phyloP scores from a whole-genome alignment of 2,888 invertebrate genomes.

The Gortyna flavago region DNA sequence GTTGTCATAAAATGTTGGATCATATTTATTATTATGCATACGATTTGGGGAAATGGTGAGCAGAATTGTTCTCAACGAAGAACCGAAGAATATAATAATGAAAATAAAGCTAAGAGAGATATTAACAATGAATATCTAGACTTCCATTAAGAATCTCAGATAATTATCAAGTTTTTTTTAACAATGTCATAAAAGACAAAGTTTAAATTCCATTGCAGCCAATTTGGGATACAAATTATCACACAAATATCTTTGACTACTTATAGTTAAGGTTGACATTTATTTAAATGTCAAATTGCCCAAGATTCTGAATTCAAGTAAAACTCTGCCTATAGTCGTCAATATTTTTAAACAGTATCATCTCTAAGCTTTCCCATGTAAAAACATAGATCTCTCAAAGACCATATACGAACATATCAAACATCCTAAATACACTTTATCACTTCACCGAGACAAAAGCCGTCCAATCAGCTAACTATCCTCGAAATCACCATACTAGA shows the following conservation, averaged over 20 bases:
- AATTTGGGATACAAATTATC: neutral
- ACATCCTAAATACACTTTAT: constrained; percentile 31
- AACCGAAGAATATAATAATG: neutral
- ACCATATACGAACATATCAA: neutral
- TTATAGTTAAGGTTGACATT: neutral
- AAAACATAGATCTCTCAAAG: neutral
- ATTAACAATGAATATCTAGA: neutral
- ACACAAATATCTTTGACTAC: neutral
- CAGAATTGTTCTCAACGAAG: neutral
- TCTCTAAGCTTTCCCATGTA: neutral
- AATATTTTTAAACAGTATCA: neutral
- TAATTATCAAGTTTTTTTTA: too few relatives aligned
- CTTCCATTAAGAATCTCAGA: neutral
- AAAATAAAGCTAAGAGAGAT: too few relatives aligned
- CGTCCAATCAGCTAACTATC: constrained; percentile 31
- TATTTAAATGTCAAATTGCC: neutral
- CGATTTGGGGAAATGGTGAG: neutral
- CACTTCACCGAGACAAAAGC: constrained; percentile 33
- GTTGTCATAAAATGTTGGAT: neutral
- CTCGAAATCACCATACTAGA: constrained; percentile 49
- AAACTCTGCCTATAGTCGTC: neutral
- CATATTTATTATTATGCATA: neutral
- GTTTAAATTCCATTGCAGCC: neutral
- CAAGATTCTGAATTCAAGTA: neutral
- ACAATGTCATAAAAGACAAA: neutral